Evolutionary conservation across 2,113 vertebrate species (phyloP), one percentile per base, ranked within the genome.

Genomic region (Elephas maximus): DNA sequence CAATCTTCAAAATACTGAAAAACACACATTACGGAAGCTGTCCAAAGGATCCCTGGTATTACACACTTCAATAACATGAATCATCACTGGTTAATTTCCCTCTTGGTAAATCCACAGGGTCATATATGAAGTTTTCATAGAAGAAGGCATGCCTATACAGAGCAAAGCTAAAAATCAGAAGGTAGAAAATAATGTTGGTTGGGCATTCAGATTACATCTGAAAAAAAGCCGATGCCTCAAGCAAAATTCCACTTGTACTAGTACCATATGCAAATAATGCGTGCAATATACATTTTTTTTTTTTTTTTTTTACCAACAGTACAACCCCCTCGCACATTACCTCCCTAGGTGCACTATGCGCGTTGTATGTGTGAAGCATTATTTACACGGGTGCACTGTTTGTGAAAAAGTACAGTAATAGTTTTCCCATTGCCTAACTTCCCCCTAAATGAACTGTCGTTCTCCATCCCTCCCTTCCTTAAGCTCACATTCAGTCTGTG

Each of bases 1-100:
- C 57, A 67, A 90, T 63, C 69, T 76, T 69, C 57, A 84, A 83
- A 79, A 77, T n/a, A 30, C 81, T 76, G 28, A 94, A 95, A 97
- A 53, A 44, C 69, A 93, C n/a, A 88, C 57, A 79, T 73, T 51
- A 57, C 67, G 37, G 30, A 30, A 83, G 76, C 63, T 67, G 14
- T 83, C 62, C 57, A 76, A 87, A 95, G n/a, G 62, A 95, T 15
- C 41, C 48, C 83, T 62, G 17, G 37, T 88, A 69, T 4, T 44
- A 67, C 80, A 71, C 45, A 73, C 53, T 67, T 57, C 26, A 78
- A 83, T 11, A 90, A 45, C 9, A 77, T 48, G n/a, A 80, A 80
- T 93, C 76, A 65, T 60, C 80, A 33, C 33, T n/a, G 65, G 60
- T 81, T 85, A 23, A 62, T 71, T 95, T 83, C 60, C 83, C 82